Conservation (phyloP, 2,113 vertebrate species). For the Tyrannus savana region DNA sequence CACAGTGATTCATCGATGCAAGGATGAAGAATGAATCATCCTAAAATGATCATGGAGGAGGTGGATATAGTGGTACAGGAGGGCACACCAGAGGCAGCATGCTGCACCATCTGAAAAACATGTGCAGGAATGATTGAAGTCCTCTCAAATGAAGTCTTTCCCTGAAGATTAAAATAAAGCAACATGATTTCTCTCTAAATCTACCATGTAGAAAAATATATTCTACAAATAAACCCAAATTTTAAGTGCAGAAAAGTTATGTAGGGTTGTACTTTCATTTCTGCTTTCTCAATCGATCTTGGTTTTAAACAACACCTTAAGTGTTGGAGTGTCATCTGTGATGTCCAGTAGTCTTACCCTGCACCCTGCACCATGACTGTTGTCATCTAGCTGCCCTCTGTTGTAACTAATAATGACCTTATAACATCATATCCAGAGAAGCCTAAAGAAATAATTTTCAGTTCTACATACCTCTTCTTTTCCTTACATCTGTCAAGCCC, state of each 20-base stretch:
- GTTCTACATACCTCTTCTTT: not conserved
- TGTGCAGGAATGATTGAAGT: not conserved
- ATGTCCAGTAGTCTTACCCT: not conserved
- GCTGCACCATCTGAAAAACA: not conserved
- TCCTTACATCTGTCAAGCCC: not conserved
- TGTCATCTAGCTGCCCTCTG: not conserved
- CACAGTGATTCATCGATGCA: constrained; percentile 23
- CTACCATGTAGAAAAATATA: not conserved
- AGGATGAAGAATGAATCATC: constrained; percentile 38
- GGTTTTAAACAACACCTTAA: not conserved
- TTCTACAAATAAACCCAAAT: not conserved
- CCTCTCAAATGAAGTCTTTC: not conserved
- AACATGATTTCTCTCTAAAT: not conserved
- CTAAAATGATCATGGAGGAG: constrained; percentile 41
- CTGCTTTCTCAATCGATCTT: not conserved
- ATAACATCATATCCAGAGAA: not conserved
- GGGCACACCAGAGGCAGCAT: not conserved
- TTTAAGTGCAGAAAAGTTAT: not conserved
- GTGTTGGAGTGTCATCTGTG: not conserved
- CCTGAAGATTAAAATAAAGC: not conserved
- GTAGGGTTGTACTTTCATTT: not conserved
- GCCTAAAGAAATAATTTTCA: not conserved
- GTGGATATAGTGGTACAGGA: not conserved
- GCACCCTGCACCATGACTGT: too few relatives aligned
- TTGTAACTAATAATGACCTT: not conserved